These are phyloP conservation scores for Megalurothrips usitatus DNA, from an alignment of 2,888 invertebrate species.

Conservation along the genomic window DNA sequence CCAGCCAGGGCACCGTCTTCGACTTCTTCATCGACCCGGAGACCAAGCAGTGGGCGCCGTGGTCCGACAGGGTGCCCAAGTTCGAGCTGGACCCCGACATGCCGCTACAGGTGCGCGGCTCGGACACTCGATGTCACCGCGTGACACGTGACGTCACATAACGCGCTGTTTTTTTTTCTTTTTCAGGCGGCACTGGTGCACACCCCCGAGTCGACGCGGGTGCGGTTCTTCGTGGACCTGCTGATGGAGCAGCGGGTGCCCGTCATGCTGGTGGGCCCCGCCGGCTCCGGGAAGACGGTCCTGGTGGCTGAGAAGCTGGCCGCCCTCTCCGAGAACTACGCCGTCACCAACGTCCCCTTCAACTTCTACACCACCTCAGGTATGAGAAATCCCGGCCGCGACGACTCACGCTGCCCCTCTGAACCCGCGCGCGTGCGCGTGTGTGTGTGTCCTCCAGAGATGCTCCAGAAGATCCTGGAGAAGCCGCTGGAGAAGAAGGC, in stretches of 20 bases:
- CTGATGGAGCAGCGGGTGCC: constrained; percentile 84
- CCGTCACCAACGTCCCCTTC: constrained; percentile 87
- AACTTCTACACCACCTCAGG: constrained; percentile 93
- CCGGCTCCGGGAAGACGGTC: constrained; percentile 91
- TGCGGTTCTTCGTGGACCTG: constrained; percentile 83
- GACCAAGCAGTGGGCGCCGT: constrained; percentile 81
- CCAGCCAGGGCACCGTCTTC: constrained; percentile 85
- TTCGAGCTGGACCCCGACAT: constrained; percentile 89
- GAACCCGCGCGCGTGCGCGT: neutral
- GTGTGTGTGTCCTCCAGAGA: constrained; percentile 49
- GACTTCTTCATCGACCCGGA: constrained; percentile 91
- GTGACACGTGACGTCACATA: too few relatives aligned
- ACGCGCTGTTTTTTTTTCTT: too few relatives aligned
- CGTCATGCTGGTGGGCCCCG: constrained; percentile 90
- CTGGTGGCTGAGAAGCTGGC: constrained; percentile 57
- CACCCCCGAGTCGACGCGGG: constrained; percentile 86
- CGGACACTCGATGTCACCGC: too few relatives aligned
- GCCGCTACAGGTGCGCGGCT: constrained; percentile 73
- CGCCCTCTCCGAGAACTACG: constrained; percentile 75
- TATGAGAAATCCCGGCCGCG: constrained; percentile 31
- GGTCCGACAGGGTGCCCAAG: constrained; percentile 84
- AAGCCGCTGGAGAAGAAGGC: constrained; percentile 96
- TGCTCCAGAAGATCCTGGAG: constrained; percentile 88
- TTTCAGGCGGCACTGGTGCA: constrained; percentile 82
- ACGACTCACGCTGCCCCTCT: neutral